These are phyloP conservation scores for Ifrita kowaldi DNA, from an alignment of 2,113 vertebrate species.

Conservation along the genomic window DNA sequence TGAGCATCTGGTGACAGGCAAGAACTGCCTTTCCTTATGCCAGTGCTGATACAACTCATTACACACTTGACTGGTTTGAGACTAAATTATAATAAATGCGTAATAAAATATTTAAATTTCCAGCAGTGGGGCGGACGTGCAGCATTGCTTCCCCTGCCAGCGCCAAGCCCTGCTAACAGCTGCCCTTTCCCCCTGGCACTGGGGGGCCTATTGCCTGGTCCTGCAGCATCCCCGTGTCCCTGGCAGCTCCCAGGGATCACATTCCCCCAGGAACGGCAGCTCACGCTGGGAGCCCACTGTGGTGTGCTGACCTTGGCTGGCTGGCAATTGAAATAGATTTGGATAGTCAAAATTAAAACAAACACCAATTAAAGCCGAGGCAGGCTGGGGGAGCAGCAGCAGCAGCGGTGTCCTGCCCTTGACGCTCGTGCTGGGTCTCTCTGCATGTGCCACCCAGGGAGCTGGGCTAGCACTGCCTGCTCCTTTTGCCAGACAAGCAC, in stretches of 20 bases:
- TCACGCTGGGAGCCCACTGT: fast-evolving
- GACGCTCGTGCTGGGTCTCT: fast-evolving
- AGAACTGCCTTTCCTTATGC: not conserved
- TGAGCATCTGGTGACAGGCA: not conserved
- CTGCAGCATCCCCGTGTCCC: not conserved
- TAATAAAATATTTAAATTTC: not conserved
- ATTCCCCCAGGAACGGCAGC: fast-evolving
- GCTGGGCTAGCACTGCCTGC: not conserved
- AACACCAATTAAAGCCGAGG: not conserved
- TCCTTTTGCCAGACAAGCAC: fast-evolving
- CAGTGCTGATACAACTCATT: not conserved
- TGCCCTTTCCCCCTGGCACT: not conserved
- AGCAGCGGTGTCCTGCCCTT: not conserved
- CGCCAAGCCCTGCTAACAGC: fast-evolving
- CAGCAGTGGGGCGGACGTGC: not conserved
- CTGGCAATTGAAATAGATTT: not conserved
- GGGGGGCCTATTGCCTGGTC: not conserved
- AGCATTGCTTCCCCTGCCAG: not conserved
- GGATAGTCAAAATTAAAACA: not conserved
- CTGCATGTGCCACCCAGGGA: fast-evolving
- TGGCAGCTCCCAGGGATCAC: not conserved
- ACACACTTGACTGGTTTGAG: not conserved
- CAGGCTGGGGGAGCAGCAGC: not conserved
- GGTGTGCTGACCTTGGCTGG: not conserved
- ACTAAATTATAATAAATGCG: slow-evolving; percentile 1